Percentiles rank a stretch among this genome's conserved stretches.
These are phyloP conservation scores for Glandiceps talaboti DNA, from an alignment of 53 echinoderm and acorn worm species.

Conservation along the genomic window DNA sequence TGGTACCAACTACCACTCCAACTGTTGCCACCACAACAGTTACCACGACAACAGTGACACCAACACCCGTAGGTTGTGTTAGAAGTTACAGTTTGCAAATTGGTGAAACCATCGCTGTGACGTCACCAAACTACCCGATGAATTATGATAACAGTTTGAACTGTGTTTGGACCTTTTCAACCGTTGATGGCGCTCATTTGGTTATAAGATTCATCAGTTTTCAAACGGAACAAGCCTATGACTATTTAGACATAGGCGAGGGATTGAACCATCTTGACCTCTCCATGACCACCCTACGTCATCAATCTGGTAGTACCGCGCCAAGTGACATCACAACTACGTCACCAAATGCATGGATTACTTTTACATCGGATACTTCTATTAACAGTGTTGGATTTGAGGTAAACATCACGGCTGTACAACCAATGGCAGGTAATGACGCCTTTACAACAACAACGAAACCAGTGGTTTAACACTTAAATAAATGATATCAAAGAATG, in stretches of 20 bases:
- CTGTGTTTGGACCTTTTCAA: neutral
- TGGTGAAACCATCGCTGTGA: neutral
- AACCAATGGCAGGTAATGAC: too few relatives aligned
- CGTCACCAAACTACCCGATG: neutral
- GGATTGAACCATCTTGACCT: neutral
- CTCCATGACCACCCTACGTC: neutral
- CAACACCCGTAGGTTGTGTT: too few relatives aligned
- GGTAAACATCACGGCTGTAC: neutral
- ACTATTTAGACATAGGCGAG: neutral
- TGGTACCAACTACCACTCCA: too few relatives aligned
- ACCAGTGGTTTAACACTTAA: too few relatives aligned
- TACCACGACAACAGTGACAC: too few relatives aligned
- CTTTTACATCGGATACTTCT: neutral
- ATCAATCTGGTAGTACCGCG: neutral
- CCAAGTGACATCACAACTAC: neutral
- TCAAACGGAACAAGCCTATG: neutral
- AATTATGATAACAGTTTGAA: neutral
- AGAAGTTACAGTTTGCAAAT: too few relatives aligned
- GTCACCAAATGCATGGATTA: neutral
- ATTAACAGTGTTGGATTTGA: neutral
- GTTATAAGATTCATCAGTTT: too few relatives aligned
- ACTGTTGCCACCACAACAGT: too few relatives aligned
- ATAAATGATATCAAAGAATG: too few relatives aligned
- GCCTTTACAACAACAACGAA: too few relatives aligned
- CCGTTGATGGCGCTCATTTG: neutral